Percentiles rank a stretch among this genome's conserved stretches.
These are phyloP conservation scores for Melieria picta DNA, from an alignment of 2,888 invertebrate genomes.

Conservation along the genomic window DNA sequence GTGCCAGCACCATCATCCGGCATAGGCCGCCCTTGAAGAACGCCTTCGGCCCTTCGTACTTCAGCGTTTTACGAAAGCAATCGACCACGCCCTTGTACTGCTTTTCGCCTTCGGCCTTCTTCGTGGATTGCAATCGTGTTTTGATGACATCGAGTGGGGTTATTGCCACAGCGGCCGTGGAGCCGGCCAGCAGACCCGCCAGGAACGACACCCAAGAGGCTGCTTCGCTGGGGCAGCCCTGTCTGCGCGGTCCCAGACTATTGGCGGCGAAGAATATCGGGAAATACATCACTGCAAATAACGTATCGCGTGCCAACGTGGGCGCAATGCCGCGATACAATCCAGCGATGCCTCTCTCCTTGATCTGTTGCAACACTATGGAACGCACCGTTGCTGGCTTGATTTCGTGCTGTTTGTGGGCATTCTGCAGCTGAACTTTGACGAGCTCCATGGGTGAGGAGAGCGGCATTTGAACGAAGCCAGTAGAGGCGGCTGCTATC, in stretches of 20 bases:
- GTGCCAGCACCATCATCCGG: slow-evolving; percentile 96
- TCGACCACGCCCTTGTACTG: slow-evolving; percentile 86
- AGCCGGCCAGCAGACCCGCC: slow-evolving; percentile 90
- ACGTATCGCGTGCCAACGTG: slow-evolving; percentile 90
- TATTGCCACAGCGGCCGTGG: slow-evolving; percentile 84
- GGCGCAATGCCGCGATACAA: slow-evolving; percentile 94
- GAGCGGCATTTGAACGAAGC: slow-evolving; percentile 94
- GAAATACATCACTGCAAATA: slow-evolving; percentile 96
- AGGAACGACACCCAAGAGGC: slow-evolving; percentile 94
- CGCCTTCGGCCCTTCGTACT: slow-evolving; percentile 88
- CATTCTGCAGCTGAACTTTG: slow-evolving; percentile 98
- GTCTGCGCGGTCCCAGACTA: slow-evolving; percentile 79
- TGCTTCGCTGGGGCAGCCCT: slow-evolving; percentile 72
- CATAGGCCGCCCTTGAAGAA: slow-evolving; percentile 98
- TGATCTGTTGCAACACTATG: slow-evolving; percentile 78
- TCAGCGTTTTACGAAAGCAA: slow-evolving; percentile 83
- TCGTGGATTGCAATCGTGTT: slow-evolving; percentile 92
- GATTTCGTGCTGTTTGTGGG: slow-evolving; percentile 74
- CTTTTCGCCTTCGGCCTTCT: slow-evolving; percentile 82
- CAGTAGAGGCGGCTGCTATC: slow-evolving; percentile 92
- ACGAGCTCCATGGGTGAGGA: slow-evolving; percentile 99
- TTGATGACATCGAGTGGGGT: slow-evolving; percentile 98
- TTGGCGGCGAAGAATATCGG: slow-evolving; percentile 95
- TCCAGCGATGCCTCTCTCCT: slow-evolving; percentile 87
- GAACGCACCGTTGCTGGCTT: slow-evolving; percentile 74